These are phyloP conservation scores for Motacilla alba DNA, from an alignment of 2,113 vertebrate species.

Conservation along the genomic window DNA sequence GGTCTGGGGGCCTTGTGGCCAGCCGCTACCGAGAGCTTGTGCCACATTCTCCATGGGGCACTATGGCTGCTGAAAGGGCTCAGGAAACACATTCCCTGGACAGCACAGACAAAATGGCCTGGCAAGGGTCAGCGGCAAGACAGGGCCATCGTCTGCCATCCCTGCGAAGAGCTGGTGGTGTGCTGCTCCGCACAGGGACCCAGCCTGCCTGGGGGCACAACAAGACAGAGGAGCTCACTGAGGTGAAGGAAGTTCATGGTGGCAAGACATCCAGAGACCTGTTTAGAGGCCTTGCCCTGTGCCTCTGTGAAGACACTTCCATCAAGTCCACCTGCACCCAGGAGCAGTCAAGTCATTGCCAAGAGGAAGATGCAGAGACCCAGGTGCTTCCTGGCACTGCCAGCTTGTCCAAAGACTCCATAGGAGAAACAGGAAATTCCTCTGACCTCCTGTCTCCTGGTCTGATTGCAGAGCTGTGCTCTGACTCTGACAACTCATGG, in stretches of 20 bases:
- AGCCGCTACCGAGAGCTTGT: fast-evolving
- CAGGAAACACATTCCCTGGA: fast-evolving
- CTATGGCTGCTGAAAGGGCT: not conserved
- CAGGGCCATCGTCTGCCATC: not conserved
- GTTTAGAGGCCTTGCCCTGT: not conserved
- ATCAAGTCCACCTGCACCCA: not conserved
- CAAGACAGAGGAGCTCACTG: fast-evolving
- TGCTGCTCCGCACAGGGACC: fast-evolving
- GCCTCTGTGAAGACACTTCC: not conserved
- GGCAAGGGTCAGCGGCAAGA: not conserved
- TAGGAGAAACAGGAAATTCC: not conserved
- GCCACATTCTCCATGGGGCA: not conserved
- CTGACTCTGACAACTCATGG: not conserved
- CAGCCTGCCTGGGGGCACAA: not conserved
- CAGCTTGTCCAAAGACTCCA: fast-evolving
- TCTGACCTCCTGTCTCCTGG: not conserved
- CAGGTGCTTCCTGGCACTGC: not conserved
- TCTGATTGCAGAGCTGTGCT: not conserved
- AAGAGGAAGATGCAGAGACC: not conserved
- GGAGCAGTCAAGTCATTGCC: not conserved
- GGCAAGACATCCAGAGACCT: not conserved
- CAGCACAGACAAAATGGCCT: not conserved
- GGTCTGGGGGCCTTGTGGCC: fast-evolving
- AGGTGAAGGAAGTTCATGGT: not conserved
- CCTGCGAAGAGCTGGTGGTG: not conserved